These are phyloP conservation scores for Eupithecia insigniata DNA, from an alignment of 2,888 invertebrate species.

Conservation along the genomic window DNA sequence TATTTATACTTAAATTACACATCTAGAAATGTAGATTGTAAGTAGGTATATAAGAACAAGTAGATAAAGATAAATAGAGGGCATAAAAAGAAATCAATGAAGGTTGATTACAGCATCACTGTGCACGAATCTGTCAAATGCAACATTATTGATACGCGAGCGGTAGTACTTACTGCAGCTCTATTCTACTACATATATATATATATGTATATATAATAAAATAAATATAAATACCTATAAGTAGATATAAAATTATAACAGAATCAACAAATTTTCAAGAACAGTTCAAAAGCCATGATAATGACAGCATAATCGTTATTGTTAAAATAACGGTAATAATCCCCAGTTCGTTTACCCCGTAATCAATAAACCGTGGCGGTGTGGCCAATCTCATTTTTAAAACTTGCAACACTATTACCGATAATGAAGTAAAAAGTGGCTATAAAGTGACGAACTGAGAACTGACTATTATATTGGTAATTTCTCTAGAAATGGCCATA, in stretches of 20 bases:
- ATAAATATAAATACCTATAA: too few species aligned
- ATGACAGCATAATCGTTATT: slow-evolving; percentile 65
- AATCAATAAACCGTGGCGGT: slow-evolving; percentile 61
- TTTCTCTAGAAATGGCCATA: neutral
- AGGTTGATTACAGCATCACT: too few species aligned
- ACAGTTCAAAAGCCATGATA: slow-evolving; percentile 14
- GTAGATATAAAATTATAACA: neutral
- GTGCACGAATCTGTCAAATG: too few species aligned
- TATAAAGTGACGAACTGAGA: slow-evolving; percentile 12
- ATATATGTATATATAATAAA: too few species aligned
- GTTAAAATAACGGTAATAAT: slow-evolving; percentile 66
- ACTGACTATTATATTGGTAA: slow-evolving; percentile 10
- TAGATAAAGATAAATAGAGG: too few species aligned
- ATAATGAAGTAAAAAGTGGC: slow-evolving; percentile 26
- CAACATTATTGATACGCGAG: too few species aligned
- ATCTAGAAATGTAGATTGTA: too few species aligned
- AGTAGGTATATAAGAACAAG: too few species aligned
- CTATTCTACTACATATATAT: neutral
- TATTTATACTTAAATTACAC: too few species aligned
- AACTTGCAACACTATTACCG: slow-evolving; percentile 39
- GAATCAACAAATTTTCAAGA: neutral
- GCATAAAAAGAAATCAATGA: too few species aligned
- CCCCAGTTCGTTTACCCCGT: slow-evolving; percentile 70
- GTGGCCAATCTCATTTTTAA: slow-evolving; percentile 50
- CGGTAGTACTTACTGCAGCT: too few species aligned